Conservation (phyloP, 2,797 vertebrate genomes). For the Malacoraja senta region DNA sequence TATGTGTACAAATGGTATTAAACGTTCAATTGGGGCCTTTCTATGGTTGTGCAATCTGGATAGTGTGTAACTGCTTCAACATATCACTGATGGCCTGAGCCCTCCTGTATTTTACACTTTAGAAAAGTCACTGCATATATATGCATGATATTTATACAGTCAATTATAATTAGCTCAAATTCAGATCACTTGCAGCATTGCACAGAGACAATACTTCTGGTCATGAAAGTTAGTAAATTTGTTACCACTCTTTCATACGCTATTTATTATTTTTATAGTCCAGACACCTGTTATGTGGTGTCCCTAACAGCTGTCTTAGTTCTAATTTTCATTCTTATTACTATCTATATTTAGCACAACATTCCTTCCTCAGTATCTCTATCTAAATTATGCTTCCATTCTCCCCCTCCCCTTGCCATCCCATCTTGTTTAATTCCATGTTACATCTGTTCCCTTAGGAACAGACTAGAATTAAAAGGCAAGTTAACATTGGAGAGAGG, state of each 20-base stretch:
- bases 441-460: background rate
- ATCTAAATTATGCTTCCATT: background rate
- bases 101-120: background rate
- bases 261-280: background rate
- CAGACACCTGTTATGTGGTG: background rate
- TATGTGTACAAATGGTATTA: background rate
- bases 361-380: background rate
- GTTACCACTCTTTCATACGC: background rate
- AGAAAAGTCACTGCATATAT: background rate
- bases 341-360: background rate
- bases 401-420: background rate
- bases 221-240: background rate
- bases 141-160: background rate
- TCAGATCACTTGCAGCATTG: background rate
- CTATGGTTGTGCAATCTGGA: background rate
- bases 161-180: background rate
- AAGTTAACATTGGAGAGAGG: background rate
- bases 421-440: slow-evolving; percentile 23
- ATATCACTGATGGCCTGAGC: background rate
- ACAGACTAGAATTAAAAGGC: background rate
- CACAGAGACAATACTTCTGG: too few relatives aligned
- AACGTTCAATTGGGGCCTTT: background rate
- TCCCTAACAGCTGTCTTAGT: background rate
- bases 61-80: too few relatives aligned
- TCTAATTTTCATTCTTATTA: background rate